phyloP scores from a whole-genome alignment of 2,797 vertebrate genomes.

The Lutjanus argentimaculatus region DNA sequence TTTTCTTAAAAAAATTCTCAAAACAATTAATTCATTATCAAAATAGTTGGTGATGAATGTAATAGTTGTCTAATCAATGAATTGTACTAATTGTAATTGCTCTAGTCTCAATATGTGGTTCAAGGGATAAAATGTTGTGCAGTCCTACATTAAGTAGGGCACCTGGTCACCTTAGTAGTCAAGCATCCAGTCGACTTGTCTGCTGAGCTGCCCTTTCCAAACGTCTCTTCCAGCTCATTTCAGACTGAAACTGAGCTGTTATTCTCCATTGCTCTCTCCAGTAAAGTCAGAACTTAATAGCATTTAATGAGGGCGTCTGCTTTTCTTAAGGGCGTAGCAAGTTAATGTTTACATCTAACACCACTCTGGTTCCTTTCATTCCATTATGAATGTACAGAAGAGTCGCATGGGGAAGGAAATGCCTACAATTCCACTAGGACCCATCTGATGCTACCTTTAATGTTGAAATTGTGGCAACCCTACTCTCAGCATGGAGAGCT shows the following conservation, averaged over 20 bases:
- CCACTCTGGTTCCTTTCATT: slow-evolving; percentile 48
- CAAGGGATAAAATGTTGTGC: no score
- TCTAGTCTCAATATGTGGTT: no score
- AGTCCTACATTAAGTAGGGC: no score
- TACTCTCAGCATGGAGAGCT: no score
- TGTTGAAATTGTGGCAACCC: no score
- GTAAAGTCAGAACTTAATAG: slow-evolving; percentile 62
- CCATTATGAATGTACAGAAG: slow-evolving; percentile 1
- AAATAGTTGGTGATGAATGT: no score
- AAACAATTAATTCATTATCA: no score
- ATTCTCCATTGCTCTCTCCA: slow-evolving; percentile 36
- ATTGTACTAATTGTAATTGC: no score
- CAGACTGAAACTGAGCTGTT: slow-evolving; percentile 49
- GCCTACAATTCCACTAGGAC: neutral
- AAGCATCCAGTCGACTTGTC: slow-evolving; percentile 18
- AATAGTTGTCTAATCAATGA: no score
- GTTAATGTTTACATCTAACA: slow-evolving; percentile 46
- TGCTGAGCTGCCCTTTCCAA: slow-evolving; percentile 45
- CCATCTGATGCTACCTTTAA: no score
- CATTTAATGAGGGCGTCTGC: slow-evolving; percentile 64
- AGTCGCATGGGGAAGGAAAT: neutral
- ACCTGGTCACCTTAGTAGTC: slow-evolving; percentile 3
- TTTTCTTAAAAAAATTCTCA: no score
- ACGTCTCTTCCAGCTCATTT: slow-evolving; percentile 45
- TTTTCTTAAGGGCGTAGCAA: slow-evolving; percentile 65